Base-by-base conservation (phyloP, 2,797 vertebrate genomes). In the Lacerta bilineata region DNA sequence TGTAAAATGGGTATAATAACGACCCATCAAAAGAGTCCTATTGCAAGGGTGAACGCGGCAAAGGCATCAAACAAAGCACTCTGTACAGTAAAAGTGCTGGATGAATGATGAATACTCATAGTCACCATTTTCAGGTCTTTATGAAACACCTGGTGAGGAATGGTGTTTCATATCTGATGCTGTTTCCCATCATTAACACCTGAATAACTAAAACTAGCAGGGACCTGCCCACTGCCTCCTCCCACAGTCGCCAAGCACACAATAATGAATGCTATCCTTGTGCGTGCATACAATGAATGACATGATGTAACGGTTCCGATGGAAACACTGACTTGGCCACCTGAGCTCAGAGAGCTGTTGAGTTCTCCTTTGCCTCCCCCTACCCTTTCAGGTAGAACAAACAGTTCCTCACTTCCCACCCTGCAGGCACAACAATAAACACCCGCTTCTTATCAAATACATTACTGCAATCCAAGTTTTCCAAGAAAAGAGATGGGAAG, bases 131-230 rank as follows among this genome's bases (percentile, higher is more conserved):
- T 8, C 83, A 15, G n/a, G 69, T 15, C 20, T 84, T 72, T 36
- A 18, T 36, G 43, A 33, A 83, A 50, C 3, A 33, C 43, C 43
- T 66, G 29, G 55, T 25, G 66, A n/a, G 72, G 71, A 61, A 75
- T 87, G 92, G 90, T 94, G 93, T 92, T 93, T 94, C 74, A 0
- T 79, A 85, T 93, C 93, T 93, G 92, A 94, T 91, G 94, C 94
- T 90, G 92, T 93, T 95, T 94, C 94, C 92, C 93, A 90, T 92
- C 91, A 93, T 90, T 91, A 91, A 88, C 92, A 92, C 93, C 91
- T 93, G 90, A 95, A 93, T 94, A 94, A 95, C 95, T 93, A 94
- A 91, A 93, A 94, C 94, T 92, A 92, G 94, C 91, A 95, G 94
- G 91, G 95, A 95, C 93, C 93, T 93, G 93, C 91, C 93, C 94